phyloP scores from a whole-genome alignment of 2,797 vertebrate species.

The Pseudopleuronectes americanus region DNA sequence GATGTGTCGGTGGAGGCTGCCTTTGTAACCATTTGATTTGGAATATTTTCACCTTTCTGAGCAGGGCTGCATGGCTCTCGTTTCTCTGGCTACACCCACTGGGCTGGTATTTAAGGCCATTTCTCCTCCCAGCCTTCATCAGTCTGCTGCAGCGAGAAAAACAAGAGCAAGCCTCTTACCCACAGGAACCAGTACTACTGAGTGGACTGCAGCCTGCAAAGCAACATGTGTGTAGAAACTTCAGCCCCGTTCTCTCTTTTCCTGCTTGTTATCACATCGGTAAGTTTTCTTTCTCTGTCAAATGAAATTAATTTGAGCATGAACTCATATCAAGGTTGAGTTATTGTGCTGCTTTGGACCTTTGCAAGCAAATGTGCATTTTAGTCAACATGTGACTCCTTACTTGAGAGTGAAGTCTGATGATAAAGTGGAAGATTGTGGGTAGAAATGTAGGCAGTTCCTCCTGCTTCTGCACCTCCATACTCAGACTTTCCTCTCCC shows the following conservation, averaged over 20 bases:
- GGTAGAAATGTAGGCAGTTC: not conserved
- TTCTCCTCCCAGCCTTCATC: slow-evolving; percentile 58
- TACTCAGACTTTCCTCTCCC: not conserved
- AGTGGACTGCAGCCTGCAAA: slow-evolving; percentile 25
- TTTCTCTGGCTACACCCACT: slow-evolving; percentile 74
- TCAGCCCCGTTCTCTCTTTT: slow-evolving; percentile 47
- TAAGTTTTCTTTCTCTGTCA: slow-evolving; percentile 44
- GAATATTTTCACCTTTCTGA: slow-evolving; percentile 68
- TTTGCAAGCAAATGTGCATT: not conserved
- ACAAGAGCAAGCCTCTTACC: slow-evolving; percentile 18
- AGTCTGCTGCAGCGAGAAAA: slow-evolving; percentile 34
- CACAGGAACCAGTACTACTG: slow-evolving; percentile 39
- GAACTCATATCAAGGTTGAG: not conserved
- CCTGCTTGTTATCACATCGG: slow-evolving; percentile 54
- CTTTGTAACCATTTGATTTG: slow-evolving; percentile 63
- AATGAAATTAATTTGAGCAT: not conserved
- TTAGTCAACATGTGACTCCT: not conserved
- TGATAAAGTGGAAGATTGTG: not conserved
- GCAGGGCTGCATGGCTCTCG: slow-evolving; percentile 64
- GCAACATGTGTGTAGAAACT: slow-evolving; percentile 59
- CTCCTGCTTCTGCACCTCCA: not conserved
- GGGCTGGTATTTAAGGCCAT: slow-evolving; percentile 70
- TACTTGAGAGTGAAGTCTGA: not conserved
- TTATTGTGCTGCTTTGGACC: not conserved
- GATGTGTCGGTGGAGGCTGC: slow-evolving; percentile 33